Percentiles rank a stretch among this genome's conserved stretches.
phyloP scores from a whole-genome alignment of 2,113 vertebrate species.

The Pipa parva region DNA sequence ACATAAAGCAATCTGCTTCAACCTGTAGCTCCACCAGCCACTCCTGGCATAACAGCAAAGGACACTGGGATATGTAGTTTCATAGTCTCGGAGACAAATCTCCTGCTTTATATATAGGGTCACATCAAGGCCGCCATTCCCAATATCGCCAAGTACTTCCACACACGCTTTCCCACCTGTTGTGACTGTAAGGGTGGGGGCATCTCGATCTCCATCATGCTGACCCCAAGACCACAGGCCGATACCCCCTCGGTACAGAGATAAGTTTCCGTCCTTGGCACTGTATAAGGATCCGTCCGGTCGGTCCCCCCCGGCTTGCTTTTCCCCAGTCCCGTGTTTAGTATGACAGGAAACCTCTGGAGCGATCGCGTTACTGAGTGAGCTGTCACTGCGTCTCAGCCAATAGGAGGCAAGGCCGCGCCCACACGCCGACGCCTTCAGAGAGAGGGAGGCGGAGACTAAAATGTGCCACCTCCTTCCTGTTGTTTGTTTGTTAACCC shows the following conservation, averaged over 20 bases:
- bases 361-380: neutral
- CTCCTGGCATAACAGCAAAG: no score
- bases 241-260: slow-evolving; percentile 1
- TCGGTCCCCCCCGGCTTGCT: neutral
- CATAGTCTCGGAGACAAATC: no score
- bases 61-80: no score
- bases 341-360: slow-evolving; percentile 27
- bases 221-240: slow-evolving; percentile 24
- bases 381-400: neutral
- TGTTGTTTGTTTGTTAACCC: slow-evolving; percentile 12
- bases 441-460: neutral
- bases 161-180: slow-evolving; percentile 59
- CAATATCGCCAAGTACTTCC: no score
- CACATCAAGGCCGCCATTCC: no score
- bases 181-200: slow-evolving; percentile 58
- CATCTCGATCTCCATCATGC: slow-evolving; percentile 66
- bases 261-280: neutral
- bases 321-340: slow-evolving; percentile 7
- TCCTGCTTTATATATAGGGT: neutral
- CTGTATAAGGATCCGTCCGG: neutral
- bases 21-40: no score
- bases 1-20: no score
- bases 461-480: neutral
- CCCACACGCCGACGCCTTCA: slow-evolving; percentile 2
- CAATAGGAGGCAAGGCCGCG: neutral